Base-by-base conservation (phyloP, 1,140 invertebrate species). In the Cotesia chilonis region DNA sequence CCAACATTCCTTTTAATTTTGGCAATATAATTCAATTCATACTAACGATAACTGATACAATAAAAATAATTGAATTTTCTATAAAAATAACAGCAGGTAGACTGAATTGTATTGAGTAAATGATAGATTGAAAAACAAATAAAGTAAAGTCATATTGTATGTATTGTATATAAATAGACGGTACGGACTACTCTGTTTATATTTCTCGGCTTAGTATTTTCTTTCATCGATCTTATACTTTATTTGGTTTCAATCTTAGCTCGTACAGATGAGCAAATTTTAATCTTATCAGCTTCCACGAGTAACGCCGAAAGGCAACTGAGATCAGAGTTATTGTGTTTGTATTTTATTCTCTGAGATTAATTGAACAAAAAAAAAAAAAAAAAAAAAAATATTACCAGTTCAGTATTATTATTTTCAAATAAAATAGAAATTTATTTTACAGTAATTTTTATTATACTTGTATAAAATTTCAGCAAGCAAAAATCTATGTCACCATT, bases 341-440 rank as follows among this genome's bases (percentile, higher is more conserved):
- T 63, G n/a, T 63, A 63, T 12, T 63, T n/a, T 63, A 63, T 12
- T 37, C 60, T 35, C 37, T 63, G 37, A 63, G 37, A 63, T 63
- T 63, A 63, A 63, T 63, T 63, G 60, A 63, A 63, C 10, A 4
- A 35, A 60, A 28, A 6, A 47, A 14, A 14, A 4, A 35, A 60
- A 28, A 6, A 47, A 14, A 14, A 47, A 47, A 47, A 47, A 41
- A 47, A 47, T 47, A 47, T 47, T 47, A 9, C 10, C 41, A 47
- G 2, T 47, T 0, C 5, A 47, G 6, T 10, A 47, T 47, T 47
- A 47, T 47, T 47, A 9, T 10, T 9, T 47, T 47, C 41, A 47
- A 47, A 47, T 6, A 9, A 47, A 47, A 47, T 17, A 47, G 10
- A 6, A 9, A 0, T 47, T 47, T 1, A 7, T 10, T 47, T 47